phyloP scores from a whole-genome alignment of 2,888 invertebrate species.

The Leistus spinibarbis region DNA sequence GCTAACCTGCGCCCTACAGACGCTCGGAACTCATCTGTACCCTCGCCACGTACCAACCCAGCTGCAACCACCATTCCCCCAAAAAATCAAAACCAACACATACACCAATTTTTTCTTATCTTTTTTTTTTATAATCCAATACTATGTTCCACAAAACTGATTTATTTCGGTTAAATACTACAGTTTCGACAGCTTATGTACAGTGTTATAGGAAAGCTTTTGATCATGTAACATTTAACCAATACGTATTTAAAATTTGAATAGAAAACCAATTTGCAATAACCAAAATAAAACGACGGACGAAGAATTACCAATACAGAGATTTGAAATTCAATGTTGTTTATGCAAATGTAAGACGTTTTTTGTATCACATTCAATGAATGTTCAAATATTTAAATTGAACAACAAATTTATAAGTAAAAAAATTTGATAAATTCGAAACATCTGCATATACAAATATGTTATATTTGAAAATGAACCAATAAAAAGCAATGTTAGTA shows the following conservation, averaged over 20 bases:
- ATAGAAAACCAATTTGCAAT: neutral
- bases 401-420: neutral
- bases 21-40: constrained; percentile 53
- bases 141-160: neutral
- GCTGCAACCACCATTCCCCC: constrained; percentile 55
- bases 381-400: neutral
- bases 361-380: neutral
- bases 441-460: neutral
- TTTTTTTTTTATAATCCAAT: too few relatives aligned
- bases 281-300: neutral
- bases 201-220: neutral
- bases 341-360: constrained; percentile 19
- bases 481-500: neutral
- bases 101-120: constrained; percentile 42
- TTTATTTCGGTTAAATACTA: neutral
- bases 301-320: constrained; percentile 15
- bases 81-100: constrained; percentile 47
- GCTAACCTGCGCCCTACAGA: constrained; percentile 62
- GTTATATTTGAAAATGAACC: neutral
- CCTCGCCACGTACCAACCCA: constrained; percentile 50
- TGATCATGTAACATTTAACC: neutral
- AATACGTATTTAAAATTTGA: neutral
- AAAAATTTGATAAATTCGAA: neutral
- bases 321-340: constrained; percentile 27
- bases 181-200: neutral